Percentiles rank a stretch among this genome's conserved stretches.
phyloP scores from a whole-genome alignment of 2,113 vertebrate species.

The Aspiorhynchus laticeps region DNA sequence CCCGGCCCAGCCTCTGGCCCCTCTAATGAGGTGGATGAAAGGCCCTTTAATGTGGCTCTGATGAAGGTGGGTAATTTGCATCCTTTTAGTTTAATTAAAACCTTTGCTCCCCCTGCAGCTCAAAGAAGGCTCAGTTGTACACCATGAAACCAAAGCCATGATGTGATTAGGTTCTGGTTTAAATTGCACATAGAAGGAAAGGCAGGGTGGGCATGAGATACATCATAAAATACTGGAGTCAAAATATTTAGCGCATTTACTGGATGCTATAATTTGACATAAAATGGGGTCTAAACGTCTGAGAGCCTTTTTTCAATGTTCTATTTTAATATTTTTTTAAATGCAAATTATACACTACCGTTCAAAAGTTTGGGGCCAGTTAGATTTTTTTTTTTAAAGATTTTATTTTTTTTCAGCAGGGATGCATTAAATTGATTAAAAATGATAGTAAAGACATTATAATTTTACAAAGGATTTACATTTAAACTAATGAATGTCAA shows the following conservation, averaged over 20 bases:
- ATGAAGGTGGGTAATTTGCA: constrained; percentile 63
- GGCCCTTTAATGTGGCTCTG: constrained; percentile 59
- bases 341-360: background rate
- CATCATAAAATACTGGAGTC: background rate
- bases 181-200: background rate
- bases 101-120: constrained; percentile 35
- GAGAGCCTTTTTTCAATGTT: background rate
- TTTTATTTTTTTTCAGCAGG: too few relatives aligned
- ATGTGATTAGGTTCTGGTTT: constrained; percentile 25
- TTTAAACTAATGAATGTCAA: too few relatives aligned
- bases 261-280: background rate
- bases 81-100: constrained; percentile 62
- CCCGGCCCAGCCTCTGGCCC: constrained; percentile 33
- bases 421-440: background rate
- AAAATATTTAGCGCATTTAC: constrained; percentile 5
- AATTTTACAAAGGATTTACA: background rate
- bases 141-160: constrained; percentile 30
- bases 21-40: constrained; percentile 62
- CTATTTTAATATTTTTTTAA: background rate
- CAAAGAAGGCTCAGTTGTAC: constrained; percentile 1
- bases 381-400: background rate
- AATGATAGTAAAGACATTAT: background rate
- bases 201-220: background rate
- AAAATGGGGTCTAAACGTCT: background rate
- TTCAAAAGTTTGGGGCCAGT: too few relatives aligned